Conservation (phyloP, 2,113 vertebrate genomes). For the Sinocyclocheilus grahami region DNA sequence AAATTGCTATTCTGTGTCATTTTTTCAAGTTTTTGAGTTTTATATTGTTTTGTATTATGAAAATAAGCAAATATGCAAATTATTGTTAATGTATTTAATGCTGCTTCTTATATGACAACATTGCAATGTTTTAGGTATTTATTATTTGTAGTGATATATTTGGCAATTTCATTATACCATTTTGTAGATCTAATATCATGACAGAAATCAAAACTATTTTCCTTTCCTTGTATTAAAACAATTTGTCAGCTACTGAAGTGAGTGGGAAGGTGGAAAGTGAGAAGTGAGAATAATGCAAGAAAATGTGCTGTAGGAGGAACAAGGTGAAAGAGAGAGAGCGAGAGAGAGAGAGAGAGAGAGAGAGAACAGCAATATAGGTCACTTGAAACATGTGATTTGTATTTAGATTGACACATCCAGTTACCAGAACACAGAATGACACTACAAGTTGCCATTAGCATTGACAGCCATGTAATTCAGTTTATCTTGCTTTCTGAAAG, state of each 20-base stretch:
- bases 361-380: constrained; percentile 18
- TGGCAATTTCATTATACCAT: constrained; percentile 44
- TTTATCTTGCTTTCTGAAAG: not conserved
- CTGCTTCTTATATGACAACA: constrained; percentile 72
- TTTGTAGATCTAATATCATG: not conserved
- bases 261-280: not conserved
- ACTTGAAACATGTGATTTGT: constrained; percentile 17
- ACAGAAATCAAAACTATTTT: not conserved
- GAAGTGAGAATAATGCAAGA: not conserved
- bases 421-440: not conserved
- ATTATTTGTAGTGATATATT: constrained; percentile 67
- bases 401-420: not conserved
- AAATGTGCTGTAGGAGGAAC: constrained; percentile 1
- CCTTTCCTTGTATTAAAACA: not conserved
- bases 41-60: constrained; percentile 55
- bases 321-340: not conserved
- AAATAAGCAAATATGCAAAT: not conserved
- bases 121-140: constrained; percentile 68
- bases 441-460: not conserved
- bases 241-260: not conserved
- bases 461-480: not conserved
- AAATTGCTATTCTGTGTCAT: constrained; percentile 53
- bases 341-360: not conserved
- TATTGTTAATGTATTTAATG: constrained; percentile 55
- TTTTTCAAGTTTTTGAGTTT: constrained; percentile 52